Evolutionary conservation across 2,888 invertebrate species (phyloP), one percentile per base, ranked within the genome.

Genomic region (Altica lythri): DNA sequence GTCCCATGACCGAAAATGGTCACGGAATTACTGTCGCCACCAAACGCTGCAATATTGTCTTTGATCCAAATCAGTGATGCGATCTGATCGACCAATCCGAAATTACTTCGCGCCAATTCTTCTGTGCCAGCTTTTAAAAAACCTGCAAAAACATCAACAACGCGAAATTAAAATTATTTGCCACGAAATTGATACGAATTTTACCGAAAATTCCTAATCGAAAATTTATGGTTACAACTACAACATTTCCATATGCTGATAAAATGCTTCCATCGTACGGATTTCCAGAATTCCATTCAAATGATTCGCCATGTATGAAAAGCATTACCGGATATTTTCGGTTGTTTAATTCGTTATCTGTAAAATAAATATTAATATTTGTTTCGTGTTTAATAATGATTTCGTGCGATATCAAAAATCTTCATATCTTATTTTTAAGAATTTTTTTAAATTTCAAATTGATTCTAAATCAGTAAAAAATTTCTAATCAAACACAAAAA

Each of bases 221-320:
- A 72, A 86, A 93, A 77, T 93, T 92, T 54, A 93, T 78, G 1
- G 92, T 92, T 49, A 93, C 86, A 46, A 92, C 90, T 77, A 92
- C 86, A 35, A 92, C 84, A 68, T 89, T 86, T n/a, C 92, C 96
- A 71, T 92, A 95, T 55, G 93, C 89, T 10, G 98, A 89, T 62
- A 99, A 77, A 37, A 96, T 88, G 59, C 91, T 90, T 9, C 95
- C 97, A 74, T 99, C 98, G 77, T 97, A 98, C 0, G 95, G 90
- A 77, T 97, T 97, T 56, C 97, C 98, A 18, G 95, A 92, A 72
- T 95, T 95, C 91, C 95, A 96, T 72, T 95, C 95, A 75, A 92
- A 96, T 0, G 94, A 94, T 74, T 96, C 96, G 0, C 95, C 96
- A 68, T 95, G 95, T 60, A 97, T 86, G 76, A 92, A 95, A 40